Conservation (phyloP, 2,888 invertebrate species). For the Rhamnusium bicolor region DNA sequence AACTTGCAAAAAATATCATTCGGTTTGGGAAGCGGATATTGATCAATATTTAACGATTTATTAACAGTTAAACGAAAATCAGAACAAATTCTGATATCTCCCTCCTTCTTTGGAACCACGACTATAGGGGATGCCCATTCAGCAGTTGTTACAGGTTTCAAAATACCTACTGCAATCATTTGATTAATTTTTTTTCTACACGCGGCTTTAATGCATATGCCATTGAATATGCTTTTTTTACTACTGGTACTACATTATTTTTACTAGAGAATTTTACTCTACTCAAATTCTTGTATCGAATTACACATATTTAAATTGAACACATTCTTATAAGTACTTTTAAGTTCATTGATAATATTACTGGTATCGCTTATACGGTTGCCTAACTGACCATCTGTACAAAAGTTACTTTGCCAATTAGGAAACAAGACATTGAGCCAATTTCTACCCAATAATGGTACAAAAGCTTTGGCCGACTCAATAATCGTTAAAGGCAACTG, state of each 20-base stretch:
- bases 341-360: background rate
- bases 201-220: background rate
- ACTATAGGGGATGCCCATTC: background rate
- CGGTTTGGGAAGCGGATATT: background rate
- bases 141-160: background rate
- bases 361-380: background rate
- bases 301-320: background rate
- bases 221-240: background rate
- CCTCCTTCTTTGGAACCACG: background rate
- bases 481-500: too few relatives aligned
- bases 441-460: background rate
- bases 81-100: background rate
- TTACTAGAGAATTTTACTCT: background rate
- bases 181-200: background rate
- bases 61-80: background rate
- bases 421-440: background rate
- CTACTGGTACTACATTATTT: background rate
- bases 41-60: background rate
- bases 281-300: background rate
- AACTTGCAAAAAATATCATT: background rate
- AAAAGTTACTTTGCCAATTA: background rate
- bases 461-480: background rate
- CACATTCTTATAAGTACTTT: background rate
- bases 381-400: background rate
- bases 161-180: background rate